A percentile compares a stretch with the other conserved stretches of the same genome.
phyloP scores from a whole-genome alignment of 2,797 vertebrate species.

The Anolis apletophallus region DNA sequence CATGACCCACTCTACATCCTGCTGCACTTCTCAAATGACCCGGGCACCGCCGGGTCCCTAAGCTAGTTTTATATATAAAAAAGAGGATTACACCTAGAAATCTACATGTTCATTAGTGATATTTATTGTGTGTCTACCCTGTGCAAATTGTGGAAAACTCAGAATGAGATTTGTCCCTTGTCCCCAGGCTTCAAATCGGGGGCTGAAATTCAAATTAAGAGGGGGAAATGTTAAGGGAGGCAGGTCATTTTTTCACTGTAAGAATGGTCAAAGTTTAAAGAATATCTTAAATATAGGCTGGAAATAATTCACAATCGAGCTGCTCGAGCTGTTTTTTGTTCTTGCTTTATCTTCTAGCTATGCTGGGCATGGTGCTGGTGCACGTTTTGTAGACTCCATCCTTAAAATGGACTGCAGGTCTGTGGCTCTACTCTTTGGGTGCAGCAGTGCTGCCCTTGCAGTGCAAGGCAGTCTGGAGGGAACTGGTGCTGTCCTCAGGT shows the following conservation, averaged over 20 bases:
- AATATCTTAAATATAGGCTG: not conserved
- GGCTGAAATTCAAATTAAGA: not conserved
- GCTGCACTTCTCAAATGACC: too few species aligned
- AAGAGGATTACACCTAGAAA: not conserved
- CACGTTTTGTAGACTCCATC: slow-evolving; percentile 85
- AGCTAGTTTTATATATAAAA: too few species aligned
- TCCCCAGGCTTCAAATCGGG: not conserved
- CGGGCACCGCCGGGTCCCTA: too few species aligned
- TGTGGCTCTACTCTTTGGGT: slow-evolving; percentile 89
- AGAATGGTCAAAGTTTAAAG: not conserved
- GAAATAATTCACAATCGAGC: not conserved
- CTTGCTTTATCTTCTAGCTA: slow-evolving; percentile 77
- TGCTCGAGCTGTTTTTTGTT: not conserved
- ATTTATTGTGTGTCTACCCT: not conserved
- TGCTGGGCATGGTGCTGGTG: slow-evolving; percentile 90
- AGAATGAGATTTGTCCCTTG: not conserved
- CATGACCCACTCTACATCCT: too few species aligned
- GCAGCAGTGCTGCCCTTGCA: slow-evolving; percentile 91
- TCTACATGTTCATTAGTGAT: not conserved
- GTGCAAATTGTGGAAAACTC: not conserved
- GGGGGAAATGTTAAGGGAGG: not conserved
- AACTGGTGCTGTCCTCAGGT: slow-evolving; percentile 88
- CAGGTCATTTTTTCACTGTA: not conserved
- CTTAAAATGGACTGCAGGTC: slow-evolving; percentile 83
- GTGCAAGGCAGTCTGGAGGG: slow-evolving; percentile 88